A percentile compares a stretch with the other conserved stretches of the same genome.
Conservation (phyloP, 2,888 invertebrate species). For the Temnothorax rugatulus region DNA sequence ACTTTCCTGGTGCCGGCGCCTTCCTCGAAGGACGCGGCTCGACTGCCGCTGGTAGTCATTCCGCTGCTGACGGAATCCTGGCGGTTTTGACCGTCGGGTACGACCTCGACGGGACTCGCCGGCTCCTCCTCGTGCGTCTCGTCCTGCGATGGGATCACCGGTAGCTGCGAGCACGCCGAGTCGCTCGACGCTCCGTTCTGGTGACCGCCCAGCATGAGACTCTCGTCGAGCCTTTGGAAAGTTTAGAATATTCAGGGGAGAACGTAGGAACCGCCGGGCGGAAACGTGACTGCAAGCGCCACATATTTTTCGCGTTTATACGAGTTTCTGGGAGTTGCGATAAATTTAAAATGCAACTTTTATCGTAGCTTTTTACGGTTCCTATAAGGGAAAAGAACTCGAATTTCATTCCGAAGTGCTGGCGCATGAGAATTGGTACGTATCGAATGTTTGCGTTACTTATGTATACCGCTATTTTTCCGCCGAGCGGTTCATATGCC, state of each 20-base stretch:
- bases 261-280: not conserved
- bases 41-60: not conserved
- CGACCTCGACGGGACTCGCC: conserved; percentile 46
- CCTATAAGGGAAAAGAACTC: not conserved
- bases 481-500: not conserved
- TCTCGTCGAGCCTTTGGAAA: conserved; percentile 88
- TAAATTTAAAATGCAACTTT: conserved; percentile 24
- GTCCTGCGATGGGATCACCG: conserved; percentile 27
- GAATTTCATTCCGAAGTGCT: not conserved
- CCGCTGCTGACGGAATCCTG: conserved; percentile 68
- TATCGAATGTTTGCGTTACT: conserved; percentile 6
- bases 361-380: not conserved
- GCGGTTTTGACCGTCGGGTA: conserved; percentile 18
- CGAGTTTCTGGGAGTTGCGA: not conserved
- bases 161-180: not conserved
- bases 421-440: not conserved
- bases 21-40: conserved; percentile 60
- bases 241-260: conserved; percentile 21
- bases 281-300: not conserved
- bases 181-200: conserved; percentile 60
- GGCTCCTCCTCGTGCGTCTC: conserved; percentile 60
- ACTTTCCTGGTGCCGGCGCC: conserved; percentile 72
- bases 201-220: conserved; percentile 86
- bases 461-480: not conserved
- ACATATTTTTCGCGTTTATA: not conserved